phyloP scores from a whole-genome alignment of 2,888 invertebrate genomes.

The Philereme transversata region DNA sequence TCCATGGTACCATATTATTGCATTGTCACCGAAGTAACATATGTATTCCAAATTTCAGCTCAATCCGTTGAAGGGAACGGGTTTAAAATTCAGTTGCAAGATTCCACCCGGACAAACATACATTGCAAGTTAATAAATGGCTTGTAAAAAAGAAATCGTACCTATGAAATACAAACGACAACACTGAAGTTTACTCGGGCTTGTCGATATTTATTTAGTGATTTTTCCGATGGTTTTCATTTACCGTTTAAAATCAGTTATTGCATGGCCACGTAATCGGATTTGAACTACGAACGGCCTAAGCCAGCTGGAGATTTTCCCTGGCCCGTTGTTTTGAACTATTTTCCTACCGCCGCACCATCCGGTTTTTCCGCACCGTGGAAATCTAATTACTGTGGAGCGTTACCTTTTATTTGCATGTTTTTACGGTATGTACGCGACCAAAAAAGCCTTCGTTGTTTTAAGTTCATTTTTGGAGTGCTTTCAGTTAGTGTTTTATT shows the following conservation, averaged over 20 bases:
- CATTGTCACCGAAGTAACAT: too few relatives aligned
- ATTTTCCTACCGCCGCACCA: slow-evolving; percentile 19
- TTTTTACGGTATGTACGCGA: slow-evolving; percentile 14
- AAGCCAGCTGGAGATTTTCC: background rate
- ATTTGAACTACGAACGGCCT: background rate
- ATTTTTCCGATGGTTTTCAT: too few relatives aligned
- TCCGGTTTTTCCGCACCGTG: slow-evolving; percentile 32
- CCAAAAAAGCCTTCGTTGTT: slow-evolving; percentile 5
- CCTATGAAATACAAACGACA: too few relatives aligned
- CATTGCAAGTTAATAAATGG: too few relatives aligned
- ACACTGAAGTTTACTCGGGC: too few relatives aligned
- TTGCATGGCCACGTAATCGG: background rate
- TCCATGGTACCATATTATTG: too few relatives aligned
- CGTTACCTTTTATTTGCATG: slow-evolving; percentile 26
- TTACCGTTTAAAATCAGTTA: background rate
- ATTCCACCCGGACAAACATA: too few relatives aligned
- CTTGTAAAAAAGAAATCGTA: too few relatives aligned
- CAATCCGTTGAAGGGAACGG: too few relatives aligned
- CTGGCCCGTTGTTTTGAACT: slow-evolving; percentile 22
- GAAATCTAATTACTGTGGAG: slow-evolving; percentile 40
- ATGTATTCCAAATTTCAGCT: too few relatives aligned
- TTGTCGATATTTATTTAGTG: too few relatives aligned
- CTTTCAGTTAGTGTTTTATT: slow-evolving; percentile 6
- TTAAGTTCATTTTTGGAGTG: slow-evolving; percentile 2
- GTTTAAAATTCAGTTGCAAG: too few relatives aligned